Percentiles rank a stretch among this genome's conserved stretches.
phyloP scores from a whole-genome alignment of 2,797 vertebrate genomes.

The Rhinoraja longicauda region DNA sequence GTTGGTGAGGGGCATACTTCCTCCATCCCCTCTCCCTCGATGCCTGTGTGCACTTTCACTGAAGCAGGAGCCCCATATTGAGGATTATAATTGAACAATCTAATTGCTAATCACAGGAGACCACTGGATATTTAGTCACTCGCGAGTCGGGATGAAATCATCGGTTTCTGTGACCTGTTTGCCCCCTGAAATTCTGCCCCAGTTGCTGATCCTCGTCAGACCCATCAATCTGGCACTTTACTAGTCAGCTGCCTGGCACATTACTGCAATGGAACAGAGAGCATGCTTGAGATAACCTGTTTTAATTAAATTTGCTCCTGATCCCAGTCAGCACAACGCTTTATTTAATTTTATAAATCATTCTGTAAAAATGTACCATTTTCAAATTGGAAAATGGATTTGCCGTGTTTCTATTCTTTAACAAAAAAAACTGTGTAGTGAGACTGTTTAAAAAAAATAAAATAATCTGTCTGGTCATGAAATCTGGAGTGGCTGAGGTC shows the following conservation, averaged over 20 bases:
- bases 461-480: neutral
- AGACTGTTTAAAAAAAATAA: neutral
- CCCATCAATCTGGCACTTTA: neutral
- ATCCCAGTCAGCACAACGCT: neutral
- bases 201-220: neutral
- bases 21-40: neutral
- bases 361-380: neutral
- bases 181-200: neutral
- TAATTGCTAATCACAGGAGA: neutral
- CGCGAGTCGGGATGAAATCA: neutral
- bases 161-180: neutral
- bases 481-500: conserved; percentile 15
- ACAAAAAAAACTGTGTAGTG: neutral
- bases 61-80: neutral
- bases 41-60: neutral
- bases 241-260: neutral
- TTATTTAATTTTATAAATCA: neutral
- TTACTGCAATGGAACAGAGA: neutral
- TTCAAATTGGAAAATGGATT: no score
- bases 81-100: neutral
- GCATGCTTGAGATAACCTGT: neutral
- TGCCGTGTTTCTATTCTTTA: neutral
- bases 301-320: neutral
- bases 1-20: no score
- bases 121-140: neutral